Evolutionary conservation across 2,888 invertebrate genomes (phyloP).

Genomic region (Drosophila quinaria): DNA sequence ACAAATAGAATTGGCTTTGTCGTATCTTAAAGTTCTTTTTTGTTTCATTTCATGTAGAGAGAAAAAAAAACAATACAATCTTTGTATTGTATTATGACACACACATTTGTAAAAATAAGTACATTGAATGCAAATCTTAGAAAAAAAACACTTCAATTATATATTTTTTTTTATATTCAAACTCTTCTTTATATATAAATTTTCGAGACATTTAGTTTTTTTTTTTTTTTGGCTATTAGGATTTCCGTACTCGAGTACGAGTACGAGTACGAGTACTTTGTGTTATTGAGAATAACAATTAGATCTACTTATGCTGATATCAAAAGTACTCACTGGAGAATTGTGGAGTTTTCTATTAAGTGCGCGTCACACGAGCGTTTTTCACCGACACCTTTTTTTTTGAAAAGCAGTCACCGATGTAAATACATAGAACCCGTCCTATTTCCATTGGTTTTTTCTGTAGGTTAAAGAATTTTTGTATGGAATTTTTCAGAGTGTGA

Average conservation of each 20-base stretch:
- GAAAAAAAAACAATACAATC: not conserved
- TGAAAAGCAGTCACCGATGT: no score
- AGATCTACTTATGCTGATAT: conserved; percentile 21
- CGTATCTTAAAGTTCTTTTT: conserved; percentile 3
- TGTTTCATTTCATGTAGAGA: not conserved
- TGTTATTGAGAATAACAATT: not conserved
- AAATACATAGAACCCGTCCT: no score
- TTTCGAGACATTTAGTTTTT: not conserved
- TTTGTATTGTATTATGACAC: conserved; percentile 30
- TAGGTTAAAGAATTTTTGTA: no score
- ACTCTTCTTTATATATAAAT: conserved; percentile 1
- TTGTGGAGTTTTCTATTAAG: not conserved
- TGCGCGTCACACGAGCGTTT: no score
- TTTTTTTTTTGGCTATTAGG: not conserved
- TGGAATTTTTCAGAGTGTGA: no score
- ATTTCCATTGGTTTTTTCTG: no score
- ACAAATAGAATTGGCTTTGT: conserved; percentile 35
- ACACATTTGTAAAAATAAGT: not conserved
- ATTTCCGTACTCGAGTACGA: not conserved
- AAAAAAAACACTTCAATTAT: conserved; percentile 38
- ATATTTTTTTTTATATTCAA: not conserved
- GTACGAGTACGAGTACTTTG: conserved; percentile 2
- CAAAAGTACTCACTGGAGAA: conserved; percentile 43
- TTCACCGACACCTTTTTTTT: no score
- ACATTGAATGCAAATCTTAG: conserved; percentile 38